phyloP scores from a whole-genome alignment of 2,888 invertebrate species.

The Pristionchus exspectatus region DNA sequence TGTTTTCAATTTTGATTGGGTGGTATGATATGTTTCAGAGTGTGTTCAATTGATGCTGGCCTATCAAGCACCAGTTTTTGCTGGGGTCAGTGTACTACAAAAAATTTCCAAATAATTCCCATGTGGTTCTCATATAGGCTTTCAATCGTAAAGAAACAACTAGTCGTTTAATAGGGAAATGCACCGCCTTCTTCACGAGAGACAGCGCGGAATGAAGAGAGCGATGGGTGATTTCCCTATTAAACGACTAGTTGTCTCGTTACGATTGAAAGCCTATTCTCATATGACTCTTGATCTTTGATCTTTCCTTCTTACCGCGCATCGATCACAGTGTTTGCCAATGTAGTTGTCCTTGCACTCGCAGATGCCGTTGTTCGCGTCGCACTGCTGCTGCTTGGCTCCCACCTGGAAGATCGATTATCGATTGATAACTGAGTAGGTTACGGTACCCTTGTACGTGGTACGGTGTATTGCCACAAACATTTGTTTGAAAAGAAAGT shows the following conservation, averaged over 20 bases:
- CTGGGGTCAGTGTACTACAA: background rate
- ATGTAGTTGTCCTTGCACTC: constrained; percentile 80
- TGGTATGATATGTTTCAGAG: background rate
- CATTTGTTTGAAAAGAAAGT: too few relatives aligned
- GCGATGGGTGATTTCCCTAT: too few relatives aligned
- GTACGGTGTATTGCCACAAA: too few relatives aligned
- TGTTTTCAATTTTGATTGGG: too few relatives aligned
- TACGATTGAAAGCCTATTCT: too few relatives aligned
- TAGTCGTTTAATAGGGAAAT: too few relatives aligned
- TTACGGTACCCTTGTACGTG: background rate
- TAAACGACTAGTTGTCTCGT: too few relatives aligned
- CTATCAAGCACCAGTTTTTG: background rate
- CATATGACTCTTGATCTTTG: too few relatives aligned
- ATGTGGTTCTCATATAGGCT: background rate
- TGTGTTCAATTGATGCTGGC: background rate
- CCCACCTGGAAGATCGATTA: constrained; percentile 54
- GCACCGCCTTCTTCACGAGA: too few relatives aligned
- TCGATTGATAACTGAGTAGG: too few relatives aligned
- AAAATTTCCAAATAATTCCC: background rate
- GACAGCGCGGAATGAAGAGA: too few relatives aligned
- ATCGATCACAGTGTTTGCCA: constrained; percentile 80
- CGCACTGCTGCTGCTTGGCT: constrained; percentile 84
- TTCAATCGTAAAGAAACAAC: background rate
- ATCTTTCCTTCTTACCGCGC: constrained; percentile 65
- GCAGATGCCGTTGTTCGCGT: constrained; percentile 83